Evolutionary conservation across 2,888 invertebrate species (phyloP).

Genomic region (Ryuthela nishihirai): DNA sequence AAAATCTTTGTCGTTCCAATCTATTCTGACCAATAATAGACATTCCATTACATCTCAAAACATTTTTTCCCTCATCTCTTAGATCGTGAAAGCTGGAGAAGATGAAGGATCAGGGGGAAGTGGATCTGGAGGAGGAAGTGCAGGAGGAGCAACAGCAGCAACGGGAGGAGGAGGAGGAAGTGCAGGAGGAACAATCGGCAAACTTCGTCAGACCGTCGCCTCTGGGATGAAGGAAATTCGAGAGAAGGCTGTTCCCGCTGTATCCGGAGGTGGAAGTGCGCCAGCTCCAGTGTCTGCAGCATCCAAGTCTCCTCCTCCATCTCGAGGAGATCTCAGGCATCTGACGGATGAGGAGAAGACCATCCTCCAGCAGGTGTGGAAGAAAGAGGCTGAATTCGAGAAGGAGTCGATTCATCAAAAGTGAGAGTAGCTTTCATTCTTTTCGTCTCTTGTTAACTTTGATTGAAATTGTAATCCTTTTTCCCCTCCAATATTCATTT

Average conservation of each 20-base stretch:
- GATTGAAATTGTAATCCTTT: too few species aligned
- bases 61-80: neutral
- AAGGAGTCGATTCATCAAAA: conserved; percentile 4
- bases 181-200: neutral
- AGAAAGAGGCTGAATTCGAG: conserved; percentile 38
- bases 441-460: too few species aligned
- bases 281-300: neutral
- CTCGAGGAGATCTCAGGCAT: conserved; percentile 5
- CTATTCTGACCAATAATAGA: too few species aligned
- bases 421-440: conserved; percentile 5
- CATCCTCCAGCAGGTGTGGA: conserved; percentile 35
- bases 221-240: neutral
- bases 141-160: neutral
- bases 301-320: neutral
- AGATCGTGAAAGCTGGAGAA: conserved; percentile 15
- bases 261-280: neutral
- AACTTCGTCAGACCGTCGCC: neutral
- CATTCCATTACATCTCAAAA: too few species aligned
- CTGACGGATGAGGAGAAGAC: conserved; percentile 34
- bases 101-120: conserved; percentile 4
- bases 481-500: too few species aligned
- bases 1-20: too few species aligned
- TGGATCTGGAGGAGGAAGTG: neutral
- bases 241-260: neutral
- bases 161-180: neutral